Base-by-base conservation (phyloP, 2,888 invertebrate genomes). In the Scotopteryx bipunctaria region DNA sequence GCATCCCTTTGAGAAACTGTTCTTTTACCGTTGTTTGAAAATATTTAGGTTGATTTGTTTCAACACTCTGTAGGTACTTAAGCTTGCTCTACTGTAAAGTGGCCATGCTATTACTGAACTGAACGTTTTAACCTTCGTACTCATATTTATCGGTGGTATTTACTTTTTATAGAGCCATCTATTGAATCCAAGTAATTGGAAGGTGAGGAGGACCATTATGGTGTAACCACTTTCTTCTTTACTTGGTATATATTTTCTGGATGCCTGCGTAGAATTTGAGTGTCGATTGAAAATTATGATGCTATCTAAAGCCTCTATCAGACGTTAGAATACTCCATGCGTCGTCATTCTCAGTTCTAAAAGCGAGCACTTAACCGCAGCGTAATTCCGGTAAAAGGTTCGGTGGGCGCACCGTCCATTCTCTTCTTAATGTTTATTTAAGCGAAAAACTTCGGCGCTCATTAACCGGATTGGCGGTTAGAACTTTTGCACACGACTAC, bases 311-410 rank as follows among this genome's bases (percentile, higher is more conserved):
- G 31, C 17, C 27, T 54, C 46, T 33, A 54, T 57, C 29, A 53
- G 40, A 52, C 40, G 45, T 54, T 35, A 45, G 29, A 61, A 59
- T 61, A 62, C 63, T 38, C 36, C 63, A 68, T 76, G 78, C 70
- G 67, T 48, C 69, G 64, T 73, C 71, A 76, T 72, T 74, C 59
- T 55, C 65, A 53, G 61, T 69, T 66, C 71, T 78, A 76, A 80
- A 83, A 80, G 81, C 80, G 72, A 76, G 74, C 79, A 83, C 81
- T 86, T 83, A 78, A 75, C 79, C 73, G 67, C 71, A 63, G 71
- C 77, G 81, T 83, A 83, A 88, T 87, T 85, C 79, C 81, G 74
- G 81, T 85, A 86, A 87, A 86, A 86, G 84, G 82, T 77, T 80
- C 69, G 62, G 68, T 69, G 74, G 73, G 64, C 71, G 63, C 67